These are phyloP conservation scores for Cerastis rubricosa DNA, from an alignment of 2,888 invertebrate genomes.

Conservation along the genomic window DNA sequence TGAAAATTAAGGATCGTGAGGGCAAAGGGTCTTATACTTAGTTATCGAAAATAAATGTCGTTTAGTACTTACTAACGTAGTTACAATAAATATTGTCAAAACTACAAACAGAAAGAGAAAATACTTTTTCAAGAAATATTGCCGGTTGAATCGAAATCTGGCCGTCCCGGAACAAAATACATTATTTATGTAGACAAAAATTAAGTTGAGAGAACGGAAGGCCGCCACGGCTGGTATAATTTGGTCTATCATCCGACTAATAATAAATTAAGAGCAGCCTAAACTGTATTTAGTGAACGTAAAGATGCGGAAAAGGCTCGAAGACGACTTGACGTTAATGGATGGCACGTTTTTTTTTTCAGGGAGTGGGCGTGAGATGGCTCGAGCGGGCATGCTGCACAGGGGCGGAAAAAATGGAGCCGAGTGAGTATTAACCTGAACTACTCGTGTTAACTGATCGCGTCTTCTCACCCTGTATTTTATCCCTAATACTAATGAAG, in stretches of 20 bases:
- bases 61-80: background rate
- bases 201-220: constrained; percentile 62
- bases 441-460: constrained; percentile 47
- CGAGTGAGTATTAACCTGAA: constrained; percentile 91
- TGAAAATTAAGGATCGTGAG: background rate
- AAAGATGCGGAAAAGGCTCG: constrained; percentile 82
- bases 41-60: background rate
- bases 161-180: constrained; percentile 57
- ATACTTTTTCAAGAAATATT: constrained; percentile 44
- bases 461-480: constrained; percentile 12
- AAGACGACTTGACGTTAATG: constrained; percentile 82
- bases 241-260: constrained; percentile 76
- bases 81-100: background rate
- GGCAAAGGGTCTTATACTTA: background rate
- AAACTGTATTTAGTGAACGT: constrained; percentile 81
- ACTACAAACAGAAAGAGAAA: constrained; percentile 22
- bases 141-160: constrained; percentile 44
- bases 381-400: constrained; percentile 94
- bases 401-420: constrained; percentile 94
- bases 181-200: constrained; percentile 71
- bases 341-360: constrained; percentile 82
- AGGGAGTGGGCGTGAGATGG: constrained; percentile 93
- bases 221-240: constrained; percentile 66
- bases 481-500: background rate
- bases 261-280: constrained; percentile 76